Base-by-base conservation (phyloP, 2,797 vertebrate genomes). In the Alectoris magna region DNA sequence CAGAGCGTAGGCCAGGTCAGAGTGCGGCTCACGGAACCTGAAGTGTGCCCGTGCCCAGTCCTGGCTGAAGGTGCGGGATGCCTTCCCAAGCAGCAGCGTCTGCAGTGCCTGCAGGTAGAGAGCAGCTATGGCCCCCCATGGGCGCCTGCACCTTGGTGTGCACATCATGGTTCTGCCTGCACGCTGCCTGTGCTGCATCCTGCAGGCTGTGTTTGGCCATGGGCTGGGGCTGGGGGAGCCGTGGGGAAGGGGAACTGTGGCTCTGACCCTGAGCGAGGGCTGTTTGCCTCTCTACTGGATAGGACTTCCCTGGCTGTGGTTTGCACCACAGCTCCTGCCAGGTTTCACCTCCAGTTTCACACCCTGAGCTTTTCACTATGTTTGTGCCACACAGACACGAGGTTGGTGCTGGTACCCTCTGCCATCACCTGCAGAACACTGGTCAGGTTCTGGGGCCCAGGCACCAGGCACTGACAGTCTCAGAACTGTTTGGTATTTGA, bases 11-110 rank as follows among this genome's bases (percentile, higher is more conserved):
- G 98, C 97, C 56, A 98, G 87, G 3, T 97, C 96, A 0, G 98
- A 98, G 95, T 72, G 83, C 0, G 98, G 96, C 19, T 97, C 93
- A 4, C 96, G 97, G 83, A 99, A 99, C 78, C 96, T 97, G 94
- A 99, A 99, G 81, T 64, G 78, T 0, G 98, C 97, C 73, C 93
- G 98, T 90, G 97, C 97, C 98, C 98, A 99, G 83, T 98, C 97
- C 0, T 94, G 90, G 97, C 93, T 98, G 78, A 99, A 98, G 75
- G 96, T 21, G 0, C 96, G 94, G 39, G 86, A 89, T 0, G 67
- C 83, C 19, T 95, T 97, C 51, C 98, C 97, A 48, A 99, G 98
- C 23, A 99, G 95, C 80, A 98, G 96, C 88, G 96, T 96, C 69
- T 96, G 97, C 79, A 99, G 97, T 41, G 90, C 97, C 99, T 99